Evolutionary conservation across 2,113 vertebrate species (phyloP), one percentile per base, ranked within the genome.

Genomic region (Forbesichthys agassizii): DNA sequence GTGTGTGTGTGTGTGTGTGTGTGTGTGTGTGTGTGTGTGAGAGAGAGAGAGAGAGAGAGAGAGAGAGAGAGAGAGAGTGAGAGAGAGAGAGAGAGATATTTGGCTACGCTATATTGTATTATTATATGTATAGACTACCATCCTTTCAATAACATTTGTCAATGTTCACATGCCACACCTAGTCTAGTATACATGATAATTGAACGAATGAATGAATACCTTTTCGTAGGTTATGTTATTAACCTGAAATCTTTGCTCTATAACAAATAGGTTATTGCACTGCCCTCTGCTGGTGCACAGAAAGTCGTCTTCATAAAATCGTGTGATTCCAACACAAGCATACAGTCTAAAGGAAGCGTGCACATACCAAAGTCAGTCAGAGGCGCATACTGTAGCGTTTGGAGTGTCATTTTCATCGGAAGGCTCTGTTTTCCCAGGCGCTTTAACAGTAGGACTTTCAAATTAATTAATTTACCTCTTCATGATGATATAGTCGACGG

Each of bases 201-300:
- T 27, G 3, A 27, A 3, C 20, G 16, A 20, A 20, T 56, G n/a
- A 27, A 9, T n/a, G 54, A 56, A 56, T 56, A 56, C 16, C 20
- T 20, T 56, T 18, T n/a, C 20, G 20, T 14, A 18, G 8, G 8
- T 56, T 27, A 9, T 16, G 9, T 56, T 56, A 18, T 18, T 56
- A n/a, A n/a, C n/a, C 8, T 55, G 8, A 53, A 11, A 16, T 20
- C 1, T 56, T 56, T 56, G 8, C 59, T 70, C 73, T 80, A 84
- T 73, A 78, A 51, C 54, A 66, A 69, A 72, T 33, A 56, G 33
- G 1, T 55, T 48, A 0, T 42, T 55, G 46, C 82, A 84, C 81
- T 84, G 86, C 85, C 88, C 83, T 79, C 90, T 89, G 71, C 60
- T 9, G 88, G 84, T n/a, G 0, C 16, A 2, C 51, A 36, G 16